Percentiles rank a stretch among this genome's conserved stretches.
Conservation (phyloP, 2,113 vertebrate genomes). For the Cyanoderma ruficeps region DNA sequence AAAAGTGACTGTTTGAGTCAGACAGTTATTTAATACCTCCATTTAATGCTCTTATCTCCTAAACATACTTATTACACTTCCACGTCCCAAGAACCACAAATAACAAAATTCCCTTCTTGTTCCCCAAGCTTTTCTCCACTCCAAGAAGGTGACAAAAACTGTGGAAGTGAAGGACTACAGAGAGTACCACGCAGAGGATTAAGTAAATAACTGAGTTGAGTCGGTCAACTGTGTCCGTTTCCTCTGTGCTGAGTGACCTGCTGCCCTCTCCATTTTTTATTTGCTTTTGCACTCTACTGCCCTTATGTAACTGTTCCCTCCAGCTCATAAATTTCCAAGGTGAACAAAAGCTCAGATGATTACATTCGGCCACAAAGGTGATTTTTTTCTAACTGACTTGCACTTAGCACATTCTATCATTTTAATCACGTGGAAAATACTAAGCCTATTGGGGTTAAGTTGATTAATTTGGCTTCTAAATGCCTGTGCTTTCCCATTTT, state of each 20-base stretch:
- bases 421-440: conserved; percentile 30
- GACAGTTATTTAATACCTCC: background rate
- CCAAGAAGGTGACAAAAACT: background rate
- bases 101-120: background rate
- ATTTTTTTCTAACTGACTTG: conserved; percentile 8
- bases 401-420: background rate
- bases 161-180: background rate
- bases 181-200: background rate
- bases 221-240: conserved; percentile 16
- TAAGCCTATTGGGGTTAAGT: background rate
- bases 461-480: background rate
- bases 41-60: background rate
- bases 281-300: conserved; percentile 34
- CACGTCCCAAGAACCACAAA: background rate
- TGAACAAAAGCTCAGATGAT: conserved; percentile 60
- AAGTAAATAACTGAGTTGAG: conserved; percentile 1
- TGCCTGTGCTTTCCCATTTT: background rate
- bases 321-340: conserved; percentile 55
- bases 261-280: conserved; percentile 37
- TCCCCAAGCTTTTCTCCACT: background rate
- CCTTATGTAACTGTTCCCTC: conserved; percentile 65
- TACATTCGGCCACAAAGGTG: background rate
- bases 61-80: background rate
- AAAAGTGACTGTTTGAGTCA: background rate
- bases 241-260: background rate